Base-by-base conservation (phyloP, 2,113 vertebrate species). In the Capra hircus region DNA sequence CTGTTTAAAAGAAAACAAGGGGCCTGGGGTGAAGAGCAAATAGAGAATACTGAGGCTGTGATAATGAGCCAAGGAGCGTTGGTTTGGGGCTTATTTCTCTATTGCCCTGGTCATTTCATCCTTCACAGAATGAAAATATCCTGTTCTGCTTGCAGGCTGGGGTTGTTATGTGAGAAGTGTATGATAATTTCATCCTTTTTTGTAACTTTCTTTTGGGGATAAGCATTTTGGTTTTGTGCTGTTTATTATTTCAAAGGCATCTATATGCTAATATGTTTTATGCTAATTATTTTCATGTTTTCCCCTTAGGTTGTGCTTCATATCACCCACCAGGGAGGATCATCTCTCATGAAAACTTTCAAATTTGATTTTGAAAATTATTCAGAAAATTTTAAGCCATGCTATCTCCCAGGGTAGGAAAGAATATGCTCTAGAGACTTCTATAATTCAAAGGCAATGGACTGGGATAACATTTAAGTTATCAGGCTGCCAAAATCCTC, bases 301-400 rank as follows among this genome's bases (percentile, higher is more conserved):
- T 85, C 27, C 94, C 50, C 93, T 96, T 98, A 98, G 97, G 96
- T 93, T 95, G 28, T 87, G 86, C 98, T 98, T 91, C 96, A 43
- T n/a, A 93, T 94, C 90, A 97, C 30, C 83, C 94, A 94, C 89
- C 88, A 97, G 92, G 97, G 98, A 98, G 97, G 91, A 96, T 97
- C 97, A 64, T 93, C 97, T 97, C 96, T 99, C 91, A 89, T 82
- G 93, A 85, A 97, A 96, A 91, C 98, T 98, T 98, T 97, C 94
- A 98, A 98, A 96, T 97, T 98, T 97, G 96, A 95, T 96, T 97
- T 98, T 97, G 98, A 98, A 98, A 99, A 98, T 89, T 91, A 98
- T 88, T 82, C 98, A 84, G 98, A 99, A 98, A 95, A 92, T 48
- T 74, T 89, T 98, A 80, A 98, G 91, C 80, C 91, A 77, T 5